Base-by-base conservation (phyloP, 35 echinoderm and acorn worm species). In the Eucidaris tribuloides region DNA sequence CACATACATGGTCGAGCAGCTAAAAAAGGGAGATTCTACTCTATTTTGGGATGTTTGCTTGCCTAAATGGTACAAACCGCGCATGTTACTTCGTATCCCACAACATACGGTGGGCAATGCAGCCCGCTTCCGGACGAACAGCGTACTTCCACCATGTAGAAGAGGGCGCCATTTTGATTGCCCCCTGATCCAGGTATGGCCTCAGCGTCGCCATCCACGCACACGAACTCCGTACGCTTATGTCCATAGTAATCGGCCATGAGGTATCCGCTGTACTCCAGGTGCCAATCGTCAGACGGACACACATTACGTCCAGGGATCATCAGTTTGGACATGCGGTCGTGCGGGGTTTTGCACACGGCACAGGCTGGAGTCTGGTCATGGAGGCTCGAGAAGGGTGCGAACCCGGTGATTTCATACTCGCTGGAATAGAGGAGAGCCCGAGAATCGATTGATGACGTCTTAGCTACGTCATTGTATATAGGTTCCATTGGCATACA, bases 41-140 rank as follows among this genome's bases (percentile, higher is more conserved):
- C n/a, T n/a, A n/a, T n/a, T n/a, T n/a, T n/a, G n/a, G n/a, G n/a
- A n/a, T n/a, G n/a, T n/a, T n/a, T n/a, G n/a, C n/a, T n/a, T n/a
- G n/a, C 60, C 29, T 31, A 64, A 28, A 64, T 83, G 11, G 88
- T 90, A 32, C 88, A 90, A 7, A 90, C 46, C 3, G 88, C 88
- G 54, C 88, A 90, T 7, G 88, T 85, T 14, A 90, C 56, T 79
- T 90, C 88, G 61, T 77, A 90, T 17, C 88, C 88, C 44, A 77
- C 71, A 24, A 46, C 19, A 37, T 90, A 90, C 17, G 60, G 45
- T 39, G 22, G n/a, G 65, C 88, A 90, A 4, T 63, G 78, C 15
- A 87, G 29, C 3, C 85, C 85, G 2, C 56, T 39, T 2, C 29
- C 32, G 6, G 20, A 38, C 2, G 11, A 17, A 70, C 89, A 91